Evolutionary conservation across 2,888 invertebrate genomes (phyloP).

Genomic region (Deilephila porcellus): DNA sequence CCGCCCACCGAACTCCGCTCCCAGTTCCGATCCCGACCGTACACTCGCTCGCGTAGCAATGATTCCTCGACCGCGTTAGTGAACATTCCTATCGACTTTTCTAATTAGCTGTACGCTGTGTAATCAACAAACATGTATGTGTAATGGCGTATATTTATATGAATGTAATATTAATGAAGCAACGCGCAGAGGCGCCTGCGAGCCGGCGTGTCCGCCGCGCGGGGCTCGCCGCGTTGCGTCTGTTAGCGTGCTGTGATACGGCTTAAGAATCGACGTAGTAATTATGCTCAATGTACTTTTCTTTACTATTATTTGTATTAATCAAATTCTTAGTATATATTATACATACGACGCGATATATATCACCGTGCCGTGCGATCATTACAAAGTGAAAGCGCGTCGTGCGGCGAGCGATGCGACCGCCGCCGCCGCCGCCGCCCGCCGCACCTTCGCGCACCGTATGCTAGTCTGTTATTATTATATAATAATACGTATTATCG

Average conservation of each 20-base stretch:
- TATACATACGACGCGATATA: slow-evolving; percentile 8
- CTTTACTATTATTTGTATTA: slow-evolving; percentile 23
- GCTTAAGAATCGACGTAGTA: slow-evolving; percentile 13
- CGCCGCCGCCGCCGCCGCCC: slow-evolving; percentile 1
- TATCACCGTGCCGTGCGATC: slow-evolving; percentile 12
- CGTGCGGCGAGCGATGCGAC: background rate
- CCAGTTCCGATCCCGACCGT: background rate
- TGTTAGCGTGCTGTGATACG: slow-evolving; percentile 25
- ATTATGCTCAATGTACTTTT: slow-evolving; percentile 26
- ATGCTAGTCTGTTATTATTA: slow-evolving; percentile 25
- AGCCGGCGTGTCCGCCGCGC: slow-evolving; percentile 1
- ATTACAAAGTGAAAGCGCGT: background rate
- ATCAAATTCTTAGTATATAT: slow-evolving; percentile 5
- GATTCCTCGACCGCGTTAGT: background rate
- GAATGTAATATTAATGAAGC: slow-evolving; percentile 14
- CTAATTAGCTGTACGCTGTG: slow-evolving; percentile 13
- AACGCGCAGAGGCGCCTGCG: slow-evolving; percentile 9
- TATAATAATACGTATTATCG: slow-evolving; percentile 14
- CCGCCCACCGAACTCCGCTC: background rate
- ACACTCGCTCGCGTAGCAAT: background rate
- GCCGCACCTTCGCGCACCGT: slow-evolving; percentile 10
- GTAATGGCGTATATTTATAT: slow-evolving; percentile 10
- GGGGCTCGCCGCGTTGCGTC: background rate
- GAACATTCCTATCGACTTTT: slow-evolving; percentile 18
- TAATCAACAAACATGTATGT: slow-evolving; percentile 22